These are phyloP conservation scores for Cylloceria caligata DNA, from an alignment of 2,888 invertebrate genomes.

Conservation along the genomic window DNA sequence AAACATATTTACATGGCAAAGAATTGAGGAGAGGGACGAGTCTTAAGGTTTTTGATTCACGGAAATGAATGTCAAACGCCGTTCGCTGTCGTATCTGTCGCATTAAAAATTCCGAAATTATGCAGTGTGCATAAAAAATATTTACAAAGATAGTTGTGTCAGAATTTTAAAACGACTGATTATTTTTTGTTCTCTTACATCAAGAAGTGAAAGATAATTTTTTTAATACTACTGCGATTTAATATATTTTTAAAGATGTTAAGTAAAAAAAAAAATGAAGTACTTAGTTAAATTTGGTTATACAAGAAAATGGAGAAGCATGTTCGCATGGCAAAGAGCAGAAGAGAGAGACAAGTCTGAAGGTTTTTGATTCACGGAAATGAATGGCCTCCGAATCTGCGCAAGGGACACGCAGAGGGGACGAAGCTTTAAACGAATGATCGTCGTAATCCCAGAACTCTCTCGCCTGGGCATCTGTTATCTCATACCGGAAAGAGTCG, in stretches of 20 bases:
- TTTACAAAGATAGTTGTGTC: too few species aligned
- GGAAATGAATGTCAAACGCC: too few species aligned
- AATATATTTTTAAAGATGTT: too few species aligned
- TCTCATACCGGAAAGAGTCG: conserved; percentile 76
- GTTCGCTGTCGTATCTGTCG: too few species aligned
- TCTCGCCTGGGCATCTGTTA: conserved; percentile 79
- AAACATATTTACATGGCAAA: neutral
- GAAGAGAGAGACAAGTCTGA: conserved; percentile 3
- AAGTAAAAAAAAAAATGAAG: too few species aligned
- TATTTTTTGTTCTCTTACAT: too few species aligned
- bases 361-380: conserved; percentile 11
- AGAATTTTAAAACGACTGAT: too few species aligned
- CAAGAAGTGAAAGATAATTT: too few species aligned
- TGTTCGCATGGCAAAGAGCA: neutral
- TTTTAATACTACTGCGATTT: too few species aligned
- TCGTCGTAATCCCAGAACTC: conserved; percentile 76
- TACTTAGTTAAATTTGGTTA: neutral
- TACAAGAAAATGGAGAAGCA: neutral
- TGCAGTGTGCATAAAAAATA: too few species aligned
- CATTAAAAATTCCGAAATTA: too few species aligned
- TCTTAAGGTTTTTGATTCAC: conserved; percentile 9
- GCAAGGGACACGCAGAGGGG: neutral
- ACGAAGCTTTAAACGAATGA: conserved; percentile 73
- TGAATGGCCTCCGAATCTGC: neutral
- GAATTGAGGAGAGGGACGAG: neutral